Conservation (phyloP, 2,888 invertebrate genomes). For the Cloeon dipterum region DNA sequence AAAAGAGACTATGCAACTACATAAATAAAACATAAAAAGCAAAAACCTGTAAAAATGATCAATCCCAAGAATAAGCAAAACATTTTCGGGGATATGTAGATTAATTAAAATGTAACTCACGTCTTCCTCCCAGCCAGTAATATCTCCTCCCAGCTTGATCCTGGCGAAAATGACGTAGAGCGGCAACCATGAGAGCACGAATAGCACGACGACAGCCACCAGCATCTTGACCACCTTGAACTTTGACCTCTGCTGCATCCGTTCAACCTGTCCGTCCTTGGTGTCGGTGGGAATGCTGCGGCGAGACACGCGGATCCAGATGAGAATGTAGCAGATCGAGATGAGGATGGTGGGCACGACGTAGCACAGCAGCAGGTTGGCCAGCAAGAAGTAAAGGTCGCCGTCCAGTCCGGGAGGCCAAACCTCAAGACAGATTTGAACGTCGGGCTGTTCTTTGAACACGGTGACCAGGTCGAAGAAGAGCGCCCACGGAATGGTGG, state of each 20-base stretch:
- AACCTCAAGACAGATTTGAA: slow-evolving; percentile 51
- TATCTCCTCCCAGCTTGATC: slow-evolving; percentile 56
- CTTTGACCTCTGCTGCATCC: slow-evolving; percentile 84
- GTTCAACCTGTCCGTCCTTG: slow-evolving; percentile 74
- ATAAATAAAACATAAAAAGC: too few species aligned
- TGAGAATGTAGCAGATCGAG: slow-evolving; percentile 74
- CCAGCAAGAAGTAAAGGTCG: slow-evolving; percentile 66
- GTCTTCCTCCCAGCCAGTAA: slow-evolving; percentile 56
- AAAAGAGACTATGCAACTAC: too few species aligned
- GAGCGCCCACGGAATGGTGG: slow-evolving; percentile 76
- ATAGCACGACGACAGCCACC: slow-evolving; percentile 76
- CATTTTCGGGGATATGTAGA: too few species aligned
- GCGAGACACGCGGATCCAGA: slow-evolving; percentile 67
- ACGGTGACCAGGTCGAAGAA: slow-evolving; percentile 64
- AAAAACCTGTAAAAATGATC: too few species aligned
- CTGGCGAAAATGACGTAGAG: slow-evolving; percentile 73
- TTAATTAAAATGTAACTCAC: too few species aligned
- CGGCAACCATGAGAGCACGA: slow-evolving; percentile 82
- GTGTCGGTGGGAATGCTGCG: slow-evolving; percentile 76
- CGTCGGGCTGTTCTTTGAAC: slow-evolving; percentile 48
- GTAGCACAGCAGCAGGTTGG: slow-evolving; percentile 75
- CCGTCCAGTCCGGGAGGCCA: slow-evolving; percentile 72
- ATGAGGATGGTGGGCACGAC: slow-evolving; percentile 76
- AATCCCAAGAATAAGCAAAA: too few species aligned
- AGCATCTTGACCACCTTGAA: slow-evolving; percentile 90